phyloP scores from a whole-genome alignment of 2,797 vertebrate species.

The Gallinago nigripennis region DNA sequence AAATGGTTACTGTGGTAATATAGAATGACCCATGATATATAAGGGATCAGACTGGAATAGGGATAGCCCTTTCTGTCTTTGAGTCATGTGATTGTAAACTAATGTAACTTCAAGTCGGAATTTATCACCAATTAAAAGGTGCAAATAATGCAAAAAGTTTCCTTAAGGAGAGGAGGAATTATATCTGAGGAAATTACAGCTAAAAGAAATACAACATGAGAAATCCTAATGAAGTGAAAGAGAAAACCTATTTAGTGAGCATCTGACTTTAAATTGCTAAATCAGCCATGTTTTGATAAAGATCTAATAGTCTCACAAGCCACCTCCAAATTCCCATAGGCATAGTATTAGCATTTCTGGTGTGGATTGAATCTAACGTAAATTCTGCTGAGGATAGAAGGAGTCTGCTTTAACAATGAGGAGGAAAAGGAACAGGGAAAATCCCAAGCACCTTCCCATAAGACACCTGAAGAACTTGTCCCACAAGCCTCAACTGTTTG shows the following conservation, averaged over 20 bases:
- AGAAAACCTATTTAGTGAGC: not conserved
- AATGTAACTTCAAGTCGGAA: not conserved
- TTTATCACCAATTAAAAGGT: not conserved
- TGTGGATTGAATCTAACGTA: not conserved
- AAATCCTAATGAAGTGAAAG: not conserved
- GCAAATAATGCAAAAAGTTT: not conserved
- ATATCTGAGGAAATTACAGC: not conserved
- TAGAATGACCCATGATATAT: not conserved
- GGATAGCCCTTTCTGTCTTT: not conserved
- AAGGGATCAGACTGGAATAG: not conserved
- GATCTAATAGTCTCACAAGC: not conserved
- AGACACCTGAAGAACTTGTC: slow-evolving; percentile 71
- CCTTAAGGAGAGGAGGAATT: not conserved
- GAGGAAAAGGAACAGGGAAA: slow-evolving; percentile 67
- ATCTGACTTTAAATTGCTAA: not conserved
- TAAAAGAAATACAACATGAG: not conserved
- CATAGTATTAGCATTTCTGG: not conserved
- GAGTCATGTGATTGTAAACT: not conserved
- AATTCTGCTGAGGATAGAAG: not conserved
- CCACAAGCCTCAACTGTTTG: slow-evolving; percentile 60
- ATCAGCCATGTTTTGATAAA: not conserved
- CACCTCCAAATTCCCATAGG: not conserved
- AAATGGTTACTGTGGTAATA: not conserved
- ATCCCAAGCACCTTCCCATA: slow-evolving; percentile 60
- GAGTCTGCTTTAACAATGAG: not conserved